Conservation (phyloP, 1,140 invertebrate genomes). For the Lepidostoma basale region DNA sequence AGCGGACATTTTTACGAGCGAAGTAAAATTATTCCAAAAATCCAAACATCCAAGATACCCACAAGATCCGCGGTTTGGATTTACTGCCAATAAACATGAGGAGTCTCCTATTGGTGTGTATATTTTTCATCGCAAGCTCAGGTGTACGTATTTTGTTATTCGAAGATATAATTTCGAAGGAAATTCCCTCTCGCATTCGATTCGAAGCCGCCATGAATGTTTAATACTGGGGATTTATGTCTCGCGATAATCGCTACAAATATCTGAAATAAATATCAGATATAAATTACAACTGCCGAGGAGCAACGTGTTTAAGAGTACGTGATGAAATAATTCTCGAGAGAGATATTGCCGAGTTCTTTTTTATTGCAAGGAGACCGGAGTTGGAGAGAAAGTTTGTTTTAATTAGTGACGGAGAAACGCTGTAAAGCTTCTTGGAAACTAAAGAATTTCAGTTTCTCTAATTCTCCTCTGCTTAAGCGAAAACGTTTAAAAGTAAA, state of each 20-base stretch:
- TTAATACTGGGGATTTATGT: conserved; percentile 6
- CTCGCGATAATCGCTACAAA: conserved; percentile 13
- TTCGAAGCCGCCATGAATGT: conserved; percentile 14
- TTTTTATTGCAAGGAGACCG: too few relatives aligned
- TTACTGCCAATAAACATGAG: conserved; percentile 44
- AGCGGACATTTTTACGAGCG: conserved; percentile 5
- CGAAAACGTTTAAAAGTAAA: too few relatives aligned
- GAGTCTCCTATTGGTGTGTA: conserved; percentile 38
- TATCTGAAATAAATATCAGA: conserved; percentile 11
- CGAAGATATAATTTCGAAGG: conserved; percentile 12
- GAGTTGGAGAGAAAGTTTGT: too few relatives aligned
- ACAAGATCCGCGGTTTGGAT: conserved; percentile 25
- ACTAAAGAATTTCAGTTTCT: too few relatives aligned
- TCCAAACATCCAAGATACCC: neutral
- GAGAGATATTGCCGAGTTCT: neutral
- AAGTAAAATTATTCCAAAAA: neutral
- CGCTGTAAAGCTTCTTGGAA: too few relatives aligned
- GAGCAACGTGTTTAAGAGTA: neutral
- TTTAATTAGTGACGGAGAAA: too few relatives aligned
- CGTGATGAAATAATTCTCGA: neutral
- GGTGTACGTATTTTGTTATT: conserved; percentile 29
- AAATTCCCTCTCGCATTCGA: conserved; percentile 6
- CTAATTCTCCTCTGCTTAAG: too few relatives aligned
- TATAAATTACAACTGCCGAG: neutral
- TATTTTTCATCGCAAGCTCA: conserved; percentile 40